Evolutionary conservation across 2,888 invertebrate species (phyloP).

Genomic region (Caenorhabditis macrosperma): DNA sequence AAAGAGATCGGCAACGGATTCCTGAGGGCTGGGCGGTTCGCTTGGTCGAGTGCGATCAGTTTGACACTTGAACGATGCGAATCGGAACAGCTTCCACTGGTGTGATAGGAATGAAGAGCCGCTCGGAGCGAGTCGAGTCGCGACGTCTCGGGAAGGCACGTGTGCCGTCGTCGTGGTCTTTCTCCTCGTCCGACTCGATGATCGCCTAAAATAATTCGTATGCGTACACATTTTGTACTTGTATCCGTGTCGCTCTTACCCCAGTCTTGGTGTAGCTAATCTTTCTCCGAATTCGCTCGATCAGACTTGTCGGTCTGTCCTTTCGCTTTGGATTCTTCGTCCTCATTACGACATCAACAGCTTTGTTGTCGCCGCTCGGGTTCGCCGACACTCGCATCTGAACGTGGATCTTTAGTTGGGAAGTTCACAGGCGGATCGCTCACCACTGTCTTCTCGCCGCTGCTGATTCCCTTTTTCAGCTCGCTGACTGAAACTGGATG

Average conservation of each 20-base stretch:
- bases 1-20: conserved; percentile 26
- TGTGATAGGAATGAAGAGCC: conserved; percentile 56
- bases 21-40: conserved; percentile 18
- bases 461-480: conserved; percentile 45
- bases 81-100: conserved; percentile 52
- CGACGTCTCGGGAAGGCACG: conserved; percentile 44
- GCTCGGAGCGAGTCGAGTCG: conserved; percentile 54
- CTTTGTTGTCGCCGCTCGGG: conserved; percentile 5
- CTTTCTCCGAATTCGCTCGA: conserved; percentile 55
- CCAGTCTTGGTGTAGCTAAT: conserved; percentile 58
- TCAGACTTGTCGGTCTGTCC: conserved; percentile 56
- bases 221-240: too few relatives aligned
- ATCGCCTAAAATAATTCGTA: conserved; percentile 50
- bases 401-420: too few relatives aligned
- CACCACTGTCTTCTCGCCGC: conserved; percentile 9
- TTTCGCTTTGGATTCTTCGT: conserved; percentile 35
- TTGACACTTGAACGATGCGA: conserved; percentile 53
- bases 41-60: background rate
- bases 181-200: conserved; percentile 56
- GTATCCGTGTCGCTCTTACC: too few relatives aligned
- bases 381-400: conserved; percentile 44
- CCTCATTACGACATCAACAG: conserved; percentile 42
- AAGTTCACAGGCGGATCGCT: background rate
- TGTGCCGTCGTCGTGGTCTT: conserved; percentile 21
- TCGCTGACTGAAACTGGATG: conserved; percentile 49